These are phyloP conservation scores for Burhinus bistriatus DNA, from an alignment of 2,113 vertebrate genomes.

Conservation along the genomic window DNA sequence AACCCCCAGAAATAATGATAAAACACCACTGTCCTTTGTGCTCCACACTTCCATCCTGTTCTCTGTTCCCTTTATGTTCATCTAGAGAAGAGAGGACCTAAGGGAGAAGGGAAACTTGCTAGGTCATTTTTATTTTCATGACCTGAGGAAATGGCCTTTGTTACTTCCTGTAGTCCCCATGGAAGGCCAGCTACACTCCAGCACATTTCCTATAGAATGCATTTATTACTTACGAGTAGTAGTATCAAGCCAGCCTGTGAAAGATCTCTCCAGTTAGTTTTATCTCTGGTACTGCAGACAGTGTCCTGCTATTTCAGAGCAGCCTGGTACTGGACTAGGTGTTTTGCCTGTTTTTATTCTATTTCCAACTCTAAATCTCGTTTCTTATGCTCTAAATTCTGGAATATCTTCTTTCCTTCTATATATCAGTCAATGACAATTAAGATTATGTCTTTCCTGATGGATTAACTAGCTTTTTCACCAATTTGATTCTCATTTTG, in stretches of 20 bases:
- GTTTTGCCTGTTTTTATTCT: background rate
- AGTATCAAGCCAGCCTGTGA: background rate
- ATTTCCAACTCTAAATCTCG: background rate
- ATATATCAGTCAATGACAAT: background rate
- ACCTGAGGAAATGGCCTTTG: background rate
- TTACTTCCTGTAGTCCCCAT: background rate
- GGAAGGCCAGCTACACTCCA: background rate
- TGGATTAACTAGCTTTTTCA: background rate
- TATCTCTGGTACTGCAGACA: background rate
- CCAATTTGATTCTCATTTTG: background rate
- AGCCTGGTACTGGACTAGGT: background rate
- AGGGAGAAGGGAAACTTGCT: background rate
- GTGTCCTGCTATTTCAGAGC: background rate
- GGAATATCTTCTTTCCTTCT: background rate
- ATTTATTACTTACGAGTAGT: background rate
- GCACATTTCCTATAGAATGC: background rate
- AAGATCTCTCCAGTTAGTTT: background rate
- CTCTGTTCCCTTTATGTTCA: background rate
- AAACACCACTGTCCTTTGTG: background rate
- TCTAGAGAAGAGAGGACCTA: background rate
- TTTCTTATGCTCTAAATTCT: background rate
- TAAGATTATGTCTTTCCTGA: background rate
- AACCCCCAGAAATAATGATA: background rate
- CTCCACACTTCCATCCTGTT: background rate
- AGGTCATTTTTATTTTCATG: background rate